Evolutionary conservation across 2,113 vertebrate genomes (phyloP).

Genomic region (Cepphus grylle): DNA sequence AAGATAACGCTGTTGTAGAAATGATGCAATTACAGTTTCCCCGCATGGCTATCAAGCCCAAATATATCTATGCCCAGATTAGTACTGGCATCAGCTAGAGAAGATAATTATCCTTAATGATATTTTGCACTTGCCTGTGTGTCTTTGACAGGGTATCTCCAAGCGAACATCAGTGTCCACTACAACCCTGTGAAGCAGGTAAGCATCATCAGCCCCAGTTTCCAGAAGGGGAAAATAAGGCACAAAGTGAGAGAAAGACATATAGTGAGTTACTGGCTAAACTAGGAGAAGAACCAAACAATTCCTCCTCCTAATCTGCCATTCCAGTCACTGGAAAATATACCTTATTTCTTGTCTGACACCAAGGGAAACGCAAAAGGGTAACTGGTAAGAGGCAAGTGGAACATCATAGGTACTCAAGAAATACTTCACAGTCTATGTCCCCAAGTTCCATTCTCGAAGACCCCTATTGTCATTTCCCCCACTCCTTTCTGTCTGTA

Average conservation of each 20-base stretch:
- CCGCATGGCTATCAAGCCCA: not conserved
- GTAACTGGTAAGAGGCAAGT: not conserved
- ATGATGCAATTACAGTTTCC: not conserved
- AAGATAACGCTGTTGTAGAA: not conserved
- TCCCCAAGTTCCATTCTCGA: not conserved
- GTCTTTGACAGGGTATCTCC: not conserved
- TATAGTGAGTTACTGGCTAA: not conserved
- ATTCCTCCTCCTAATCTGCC: not conserved
- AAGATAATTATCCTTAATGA: not conserved
- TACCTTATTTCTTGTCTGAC: not conserved
- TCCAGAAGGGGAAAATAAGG: not conserved
- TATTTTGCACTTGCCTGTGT: not conserved
- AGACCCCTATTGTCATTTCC: not conserved
- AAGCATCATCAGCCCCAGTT: not conserved
- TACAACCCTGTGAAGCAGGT: not conserved
- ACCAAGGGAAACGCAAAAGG: not conserved
- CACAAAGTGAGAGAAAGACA: not conserved
- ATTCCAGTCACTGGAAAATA: not conserved
- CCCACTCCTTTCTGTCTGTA: not conserved
- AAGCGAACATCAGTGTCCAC: not conserved
- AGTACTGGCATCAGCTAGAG: not conserved
- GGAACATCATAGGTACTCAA: not conserved
- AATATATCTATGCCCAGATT: not conserved
- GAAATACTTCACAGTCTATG: not conserved
- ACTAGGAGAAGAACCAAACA: not conserved